phyloP scores from a whole-genome alignment of 2,113 vertebrate species.

The Zapornia atra region DNA sequence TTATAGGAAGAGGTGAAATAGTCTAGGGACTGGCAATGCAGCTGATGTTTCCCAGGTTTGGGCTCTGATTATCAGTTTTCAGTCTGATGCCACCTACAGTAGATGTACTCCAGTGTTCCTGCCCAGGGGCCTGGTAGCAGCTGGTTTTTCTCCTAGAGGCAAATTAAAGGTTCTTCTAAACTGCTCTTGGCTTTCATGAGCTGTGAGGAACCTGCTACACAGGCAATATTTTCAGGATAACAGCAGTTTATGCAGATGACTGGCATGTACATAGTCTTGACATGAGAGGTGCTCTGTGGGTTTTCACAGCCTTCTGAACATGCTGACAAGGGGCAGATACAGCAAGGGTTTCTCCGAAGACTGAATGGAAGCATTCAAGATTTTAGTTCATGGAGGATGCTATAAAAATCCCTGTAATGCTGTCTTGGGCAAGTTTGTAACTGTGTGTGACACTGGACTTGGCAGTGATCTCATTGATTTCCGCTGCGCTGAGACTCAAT shows the following conservation, averaged over 20 bases:
- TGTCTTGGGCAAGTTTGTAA: neutral
- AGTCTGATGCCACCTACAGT: neutral
- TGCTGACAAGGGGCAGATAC: neutral
- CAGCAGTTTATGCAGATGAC: neutral
- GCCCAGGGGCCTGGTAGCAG: neutral
- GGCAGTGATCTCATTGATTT: slow-evolving; percentile 24
- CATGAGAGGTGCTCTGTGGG: neutral
- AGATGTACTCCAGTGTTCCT: neutral
- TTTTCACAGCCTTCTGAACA: neutral
- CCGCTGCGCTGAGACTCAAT: neutral
- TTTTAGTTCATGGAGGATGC: neutral
- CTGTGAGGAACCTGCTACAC: neutral
- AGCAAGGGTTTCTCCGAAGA: neutral
- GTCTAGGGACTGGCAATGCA: neutral
- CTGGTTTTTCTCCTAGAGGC: neutral
- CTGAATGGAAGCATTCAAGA: neutral
- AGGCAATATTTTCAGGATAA: neutral
- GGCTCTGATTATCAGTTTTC: neutral
- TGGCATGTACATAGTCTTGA: neutral
- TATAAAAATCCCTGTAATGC: neutral
- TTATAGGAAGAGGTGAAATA: neutral
- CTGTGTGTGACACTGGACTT: neutral
- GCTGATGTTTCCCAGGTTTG: neutral
- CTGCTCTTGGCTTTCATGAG: neutral
- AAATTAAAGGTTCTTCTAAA: neutral